Evolutionary conservation across 2,113 vertebrate genomes (phyloP).

Genomic region (Proteles cristata): DNA sequence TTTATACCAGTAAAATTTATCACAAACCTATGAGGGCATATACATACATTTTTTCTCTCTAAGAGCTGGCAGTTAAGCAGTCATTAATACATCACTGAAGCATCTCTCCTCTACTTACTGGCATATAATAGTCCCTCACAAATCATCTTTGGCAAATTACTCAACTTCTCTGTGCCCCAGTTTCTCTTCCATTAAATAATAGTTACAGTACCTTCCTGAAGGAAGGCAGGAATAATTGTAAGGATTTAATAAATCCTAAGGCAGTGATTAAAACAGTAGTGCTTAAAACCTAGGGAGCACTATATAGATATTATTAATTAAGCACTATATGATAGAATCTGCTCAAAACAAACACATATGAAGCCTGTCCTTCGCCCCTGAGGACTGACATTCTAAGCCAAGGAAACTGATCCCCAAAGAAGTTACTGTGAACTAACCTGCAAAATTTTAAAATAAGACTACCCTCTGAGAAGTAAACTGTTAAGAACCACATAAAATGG

Average conservation of each 20-base stretch:
- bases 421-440: neutral
- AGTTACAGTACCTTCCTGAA: neutral
- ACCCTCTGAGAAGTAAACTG: neutral
- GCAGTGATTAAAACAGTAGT: neutral
- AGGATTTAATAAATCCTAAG: slow-evolving; percentile 38
- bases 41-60: neutral
- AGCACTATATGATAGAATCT: neutral
- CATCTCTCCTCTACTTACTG: neutral
- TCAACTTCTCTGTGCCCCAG: neutral
- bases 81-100: neutral
- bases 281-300: neutral
- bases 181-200: neutral
- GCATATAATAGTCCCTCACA: neutral
- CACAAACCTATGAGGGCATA: neutral
- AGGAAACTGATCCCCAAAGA: neutral
- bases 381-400: neutral
- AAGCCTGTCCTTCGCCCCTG: neutral
- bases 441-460: slow-evolving; percentile 1
- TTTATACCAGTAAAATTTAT: neutral
- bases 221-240: neutral
- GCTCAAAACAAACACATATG: neutral
- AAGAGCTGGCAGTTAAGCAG: neutral
- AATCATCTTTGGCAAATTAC: neutral
- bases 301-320: neutral
- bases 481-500: neutral